phyloP scores from a whole-genome alignment of 2,888 invertebrate genomes.

The Polymixis lichenea region DNA sequence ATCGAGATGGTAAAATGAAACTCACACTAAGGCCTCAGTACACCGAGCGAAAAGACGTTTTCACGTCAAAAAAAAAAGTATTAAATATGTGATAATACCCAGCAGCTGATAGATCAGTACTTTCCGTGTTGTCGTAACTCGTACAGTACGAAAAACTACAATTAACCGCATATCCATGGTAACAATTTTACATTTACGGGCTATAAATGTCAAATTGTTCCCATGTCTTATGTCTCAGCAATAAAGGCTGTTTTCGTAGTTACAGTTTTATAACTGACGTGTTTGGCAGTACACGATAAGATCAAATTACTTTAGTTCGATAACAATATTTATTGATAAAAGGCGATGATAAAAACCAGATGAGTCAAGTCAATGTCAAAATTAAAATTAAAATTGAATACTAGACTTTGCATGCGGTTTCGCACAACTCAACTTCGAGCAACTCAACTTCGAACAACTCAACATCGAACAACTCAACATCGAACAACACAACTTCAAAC shows the following conservation, averaged over 20 bases:
- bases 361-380: slow-evolving; percentile 16
- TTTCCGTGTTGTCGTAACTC: background rate
- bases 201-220: too few relatives aligned
- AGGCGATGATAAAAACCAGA: background rate
- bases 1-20: too few relatives aligned
- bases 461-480: too few relatives aligned
- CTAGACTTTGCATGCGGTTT: background rate
- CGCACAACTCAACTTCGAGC: too few relatives aligned
- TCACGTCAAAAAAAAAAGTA: too few relatives aligned
- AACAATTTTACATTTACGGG: background rate
- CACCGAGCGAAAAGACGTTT: too few relatives aligned
- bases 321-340: slow-evolving; percentile 2
- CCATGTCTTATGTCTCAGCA: background rate
- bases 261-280: background rate
- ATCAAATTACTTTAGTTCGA: background rate
- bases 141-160: slow-evolving; percentile 8
- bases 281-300: background rate
- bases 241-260: background rate
- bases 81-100: slow-evolving; percentile 21
- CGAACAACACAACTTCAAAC: too few relatives aligned
- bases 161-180: background rate
- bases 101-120: background rate
- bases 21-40: too few relatives aligned
- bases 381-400: background rate
- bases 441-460: too few relatives aligned